Base-by-base conservation (phyloP, 2,113 vertebrate species). In the Callionymus lyra region DNA sequence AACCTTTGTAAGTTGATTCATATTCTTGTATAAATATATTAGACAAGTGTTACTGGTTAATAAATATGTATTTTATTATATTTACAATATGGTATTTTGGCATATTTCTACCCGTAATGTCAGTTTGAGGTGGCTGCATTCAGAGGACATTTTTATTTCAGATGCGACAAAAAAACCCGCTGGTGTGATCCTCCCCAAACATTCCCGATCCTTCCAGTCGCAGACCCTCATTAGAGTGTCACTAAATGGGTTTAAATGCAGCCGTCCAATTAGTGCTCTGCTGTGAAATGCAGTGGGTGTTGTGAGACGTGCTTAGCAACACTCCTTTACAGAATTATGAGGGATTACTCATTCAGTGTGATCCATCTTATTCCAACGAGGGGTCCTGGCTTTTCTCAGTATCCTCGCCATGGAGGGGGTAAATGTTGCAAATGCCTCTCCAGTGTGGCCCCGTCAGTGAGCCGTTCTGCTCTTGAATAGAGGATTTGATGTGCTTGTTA, bases 161-260 rank as follows among this genome's bases (percentile, higher is more conserved):
- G 68, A 38, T 65, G 64, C 68, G 65, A 81, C 70, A 72, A n/a
- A n/a, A n/a, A n/a, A n/a, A 57, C 66, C 58, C 44, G 56, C 66
- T 59, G 56, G 61, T 57, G 50, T 61, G 64, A 76, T 73, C 65
- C 50, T 68, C 65, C 68, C 75, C 65, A 68, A 68, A 64, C 56
- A 42, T 74, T 64, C 51, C 70, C 58, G 62, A 79, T 71, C 12
- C 64, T 74, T 72, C 69, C 63, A 49, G 76, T 56, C 49, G 42
- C 52, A 81, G 72, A 68, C 63, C 73, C 76, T 83, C 79, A 82
- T 83, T 84, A 82, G 72, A 67, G 69, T 76, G 75, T 76, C 74
- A 65, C 81, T 82, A 82, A 85, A 81, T 65, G 66, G 73, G 70
- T 77, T 83, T 82, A 82, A 85, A 81, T 75, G 66, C 72, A 68